These are phyloP conservation scores for Sinonovacula constricta DNA, from an alignment of 1,140 invertebrate genomes.

Conservation along the genomic window DNA sequence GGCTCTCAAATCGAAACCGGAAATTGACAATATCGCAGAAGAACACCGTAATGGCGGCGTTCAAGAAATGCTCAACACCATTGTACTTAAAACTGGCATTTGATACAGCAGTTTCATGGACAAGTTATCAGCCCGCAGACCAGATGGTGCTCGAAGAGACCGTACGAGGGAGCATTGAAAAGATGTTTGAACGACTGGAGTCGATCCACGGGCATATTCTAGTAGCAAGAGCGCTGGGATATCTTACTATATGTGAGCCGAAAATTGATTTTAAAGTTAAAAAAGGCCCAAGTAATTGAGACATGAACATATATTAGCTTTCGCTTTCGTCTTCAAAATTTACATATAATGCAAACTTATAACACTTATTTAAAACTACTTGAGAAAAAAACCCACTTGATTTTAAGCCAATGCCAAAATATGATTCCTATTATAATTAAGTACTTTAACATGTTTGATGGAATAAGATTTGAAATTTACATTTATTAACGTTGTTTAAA, in stretches of 20 bases:
- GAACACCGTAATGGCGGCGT: conserved; percentile 58
- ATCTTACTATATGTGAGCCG: conserved; percentile 71
- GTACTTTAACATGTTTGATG: too few species aligned
- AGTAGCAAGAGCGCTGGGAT: conserved; percentile 68
- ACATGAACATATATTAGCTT: too few species aligned
- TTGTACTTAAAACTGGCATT: conserved; percentile 73
- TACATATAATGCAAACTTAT: too few species aligned
- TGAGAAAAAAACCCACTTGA: too few species aligned
- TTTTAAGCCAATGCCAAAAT: too few species aligned
- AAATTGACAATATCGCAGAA: conserved; percentile 65
- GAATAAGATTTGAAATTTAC: too few species aligned
- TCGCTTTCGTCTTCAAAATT: too few species aligned
- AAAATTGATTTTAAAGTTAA: too few species aligned
- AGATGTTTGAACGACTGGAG: conserved; percentile 69
- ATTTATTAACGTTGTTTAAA: too few species aligned
- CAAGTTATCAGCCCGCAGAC: conserved; percentile 57
- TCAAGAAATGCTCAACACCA: conserved; percentile 68
- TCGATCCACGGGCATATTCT: conserved; percentile 69
- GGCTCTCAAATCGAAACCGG: conserved; percentile 57
- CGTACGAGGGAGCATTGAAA: conserved; percentile 67
- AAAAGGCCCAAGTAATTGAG: too few species aligned
- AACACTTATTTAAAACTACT: too few species aligned
- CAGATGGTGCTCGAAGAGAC: conserved; percentile 58
- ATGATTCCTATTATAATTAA: too few species aligned
- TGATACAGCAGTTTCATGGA: conserved; percentile 70